Conservation (phyloP, 1,140 invertebrate genomes). For the Trissolcus basalis region DNA sequence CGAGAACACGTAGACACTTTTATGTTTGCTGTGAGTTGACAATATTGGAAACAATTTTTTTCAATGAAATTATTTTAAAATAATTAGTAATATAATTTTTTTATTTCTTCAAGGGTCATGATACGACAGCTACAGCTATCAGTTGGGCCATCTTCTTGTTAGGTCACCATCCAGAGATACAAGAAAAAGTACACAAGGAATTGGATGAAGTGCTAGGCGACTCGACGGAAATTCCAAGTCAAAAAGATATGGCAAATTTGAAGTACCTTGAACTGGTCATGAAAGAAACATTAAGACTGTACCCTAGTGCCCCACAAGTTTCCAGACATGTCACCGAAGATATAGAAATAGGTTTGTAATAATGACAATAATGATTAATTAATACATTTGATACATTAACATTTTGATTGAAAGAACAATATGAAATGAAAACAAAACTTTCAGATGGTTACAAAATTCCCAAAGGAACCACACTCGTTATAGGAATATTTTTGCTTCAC, state of each 20-base stretch:
- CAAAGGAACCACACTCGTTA: slow-evolving; percentile 70
- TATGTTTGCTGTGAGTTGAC: slow-evolving; percentile 82
- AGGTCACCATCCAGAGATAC: slow-evolving; percentile 77
- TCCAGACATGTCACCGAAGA: slow-evolving; percentile 76
- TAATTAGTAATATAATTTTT: background rate
- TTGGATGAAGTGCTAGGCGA: slow-evolving; percentile 78
- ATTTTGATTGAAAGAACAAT: background rate
- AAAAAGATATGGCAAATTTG: slow-evolving; percentile 75
- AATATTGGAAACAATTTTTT: slow-evolving; percentile 5
- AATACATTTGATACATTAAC: background rate
- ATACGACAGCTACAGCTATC: slow-evolving; percentile 81
- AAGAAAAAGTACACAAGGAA: slow-evolving; percentile 81
- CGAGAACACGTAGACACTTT: slow-evolving; percentile 86
- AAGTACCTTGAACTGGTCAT: slow-evolving; percentile 81
- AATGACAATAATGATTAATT: background rate
- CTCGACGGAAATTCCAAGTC: slow-evolving; percentile 61
- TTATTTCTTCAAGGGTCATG: slow-evolving; percentile 72
- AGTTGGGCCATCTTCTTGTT: slow-evolving; percentile 78
- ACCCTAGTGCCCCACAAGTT: slow-evolving; percentile 81
- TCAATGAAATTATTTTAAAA: background rate
- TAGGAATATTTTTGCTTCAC: slow-evolving; percentile 80
- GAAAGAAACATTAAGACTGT: slow-evolving; percentile 79
- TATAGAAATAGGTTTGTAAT: slow-evolving; percentile 75
- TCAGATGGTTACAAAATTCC: slow-evolving; percentile 53
- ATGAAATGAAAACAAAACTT: background rate